phyloP scores from a whole-genome alignment of 2,888 invertebrate species.

The Nebria salina region DNA sequence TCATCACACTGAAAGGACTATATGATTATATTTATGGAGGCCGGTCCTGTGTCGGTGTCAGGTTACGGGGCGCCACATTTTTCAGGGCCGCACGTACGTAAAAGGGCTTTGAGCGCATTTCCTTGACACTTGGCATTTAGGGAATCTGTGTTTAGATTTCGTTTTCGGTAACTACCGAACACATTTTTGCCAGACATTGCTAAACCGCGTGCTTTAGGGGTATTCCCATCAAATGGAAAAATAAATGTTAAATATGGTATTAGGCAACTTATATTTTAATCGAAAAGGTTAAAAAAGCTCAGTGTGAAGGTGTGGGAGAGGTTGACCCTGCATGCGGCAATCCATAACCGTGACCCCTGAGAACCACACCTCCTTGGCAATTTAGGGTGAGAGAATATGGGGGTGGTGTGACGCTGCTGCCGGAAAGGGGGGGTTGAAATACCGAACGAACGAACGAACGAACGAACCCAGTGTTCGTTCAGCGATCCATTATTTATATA shows the following conservation, averaged over 20 bases:
- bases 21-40: neutral
- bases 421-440: neutral
- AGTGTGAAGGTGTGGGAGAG: neutral
- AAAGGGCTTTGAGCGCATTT: neutral
- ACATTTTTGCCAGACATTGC: too few species aligned
- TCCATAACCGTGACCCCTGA: neutral
- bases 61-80: conserved; percentile 7
- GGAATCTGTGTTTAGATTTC: neutral
- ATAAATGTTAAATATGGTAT: neutral
- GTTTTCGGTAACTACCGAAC: neutral
- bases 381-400: neutral
- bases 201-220: too few species aligned
- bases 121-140: neutral
- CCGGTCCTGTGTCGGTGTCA: conserved; percentile 8
- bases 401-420: neutral
- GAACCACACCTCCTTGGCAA: neutral
- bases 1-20: conserved; percentile 19
- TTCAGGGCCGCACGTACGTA: neutral
- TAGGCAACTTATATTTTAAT: too few species aligned
- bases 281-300: neutral
- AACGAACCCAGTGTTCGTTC: neutral
- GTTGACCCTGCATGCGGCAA: neutral
- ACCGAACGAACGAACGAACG: neutral
- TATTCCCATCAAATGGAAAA: too few species aligned
- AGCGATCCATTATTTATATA: conserved; percentile 57